These are phyloP conservation scores for Rhabditoides inermis DNA, from an alignment of 2,888 invertebrate genomes.

Conservation along the genomic window DNA sequence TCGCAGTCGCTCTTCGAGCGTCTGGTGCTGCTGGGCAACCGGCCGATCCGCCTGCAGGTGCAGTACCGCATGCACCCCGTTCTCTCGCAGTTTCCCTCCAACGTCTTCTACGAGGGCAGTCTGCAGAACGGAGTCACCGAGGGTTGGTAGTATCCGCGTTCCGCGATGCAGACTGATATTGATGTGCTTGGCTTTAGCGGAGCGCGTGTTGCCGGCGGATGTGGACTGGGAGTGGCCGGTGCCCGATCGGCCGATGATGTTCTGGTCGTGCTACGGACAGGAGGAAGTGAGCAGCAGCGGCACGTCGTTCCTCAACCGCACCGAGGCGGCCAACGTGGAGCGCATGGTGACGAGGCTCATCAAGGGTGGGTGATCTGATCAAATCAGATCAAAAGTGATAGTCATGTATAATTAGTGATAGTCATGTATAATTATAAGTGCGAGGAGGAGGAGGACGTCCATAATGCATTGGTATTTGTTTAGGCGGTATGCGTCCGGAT, in stretches of 20 bases:
- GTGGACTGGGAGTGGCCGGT: constrained; percentile 97
- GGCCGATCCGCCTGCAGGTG: constrained; percentile 89
- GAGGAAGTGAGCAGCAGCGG: constrained; percentile 98
- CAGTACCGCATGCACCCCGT: constrained; percentile 99
- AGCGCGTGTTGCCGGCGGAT: constrained; percentile 74
- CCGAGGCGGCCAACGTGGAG: constrained; percentile 96
- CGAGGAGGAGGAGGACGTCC: too few relatives aligned
- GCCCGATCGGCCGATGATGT: constrained; percentile 93
- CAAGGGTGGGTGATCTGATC: constrained; percentile 8
- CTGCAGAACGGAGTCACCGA: constrained; percentile 97
- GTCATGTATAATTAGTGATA: too few relatives aligned
- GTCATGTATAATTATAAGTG: too few relatives aligned
- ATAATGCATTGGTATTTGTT: not conserved
- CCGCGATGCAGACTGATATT: not conserved
- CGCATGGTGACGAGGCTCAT: constrained; percentile 76
- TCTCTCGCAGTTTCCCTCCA: constrained; percentile 90
- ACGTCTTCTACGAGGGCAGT: constrained; percentile 97
- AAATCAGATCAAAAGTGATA: too few relatives aligned
- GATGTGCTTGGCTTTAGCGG: constrained; percentile 61
- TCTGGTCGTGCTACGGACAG: constrained; percentile 86
- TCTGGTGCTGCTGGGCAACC: constrained; percentile 87
- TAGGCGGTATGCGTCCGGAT: constrained; percentile 89
- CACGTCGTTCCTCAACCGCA: constrained; percentile 92
- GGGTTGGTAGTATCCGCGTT: constrained; percentile 53
- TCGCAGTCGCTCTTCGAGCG: constrained; percentile 94